Percentiles rank a stretch among this genome's conserved stretches.
Evolutionary conservation across 1,140 invertebrate species (phyloP).

Genomic region (Drosophila auraria): DNA sequence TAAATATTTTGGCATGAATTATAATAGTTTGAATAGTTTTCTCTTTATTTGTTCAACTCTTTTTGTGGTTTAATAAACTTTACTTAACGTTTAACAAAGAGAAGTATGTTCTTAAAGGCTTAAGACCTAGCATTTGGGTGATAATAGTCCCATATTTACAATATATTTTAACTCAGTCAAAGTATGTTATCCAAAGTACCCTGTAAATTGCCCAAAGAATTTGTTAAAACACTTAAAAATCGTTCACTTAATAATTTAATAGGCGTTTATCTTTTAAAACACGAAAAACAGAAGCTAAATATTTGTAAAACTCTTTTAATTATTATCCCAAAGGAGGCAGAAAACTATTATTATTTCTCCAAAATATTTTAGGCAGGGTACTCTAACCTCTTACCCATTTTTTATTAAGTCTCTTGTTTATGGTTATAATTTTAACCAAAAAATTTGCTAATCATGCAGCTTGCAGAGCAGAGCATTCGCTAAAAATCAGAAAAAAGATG

Average conservation of each 20-base stretch:
- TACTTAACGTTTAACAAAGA: background rate
- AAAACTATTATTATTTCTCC: background rate
- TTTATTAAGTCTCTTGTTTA: background rate
- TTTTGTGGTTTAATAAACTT: conserved; percentile 1
- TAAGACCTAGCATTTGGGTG: conserved; percentile 1
- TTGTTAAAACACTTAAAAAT: too few relatives aligned
- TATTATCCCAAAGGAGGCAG: too few relatives aligned
- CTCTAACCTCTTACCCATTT: background rate
- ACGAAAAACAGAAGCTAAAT: too few relatives aligned
- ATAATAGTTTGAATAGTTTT: background rate
- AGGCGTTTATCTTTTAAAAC: too few relatives aligned
- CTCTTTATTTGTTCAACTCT: background rate
- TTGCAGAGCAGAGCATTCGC: background rate
- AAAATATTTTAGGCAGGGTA: background rate
- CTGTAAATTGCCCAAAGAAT: background rate
- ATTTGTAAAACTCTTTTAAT: too few relatives aligned
- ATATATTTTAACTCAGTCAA: background rate
- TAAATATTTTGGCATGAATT: background rate
- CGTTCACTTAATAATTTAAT: too few relatives aligned
- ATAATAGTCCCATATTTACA: conserved; percentile 4
- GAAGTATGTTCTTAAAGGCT: background rate
- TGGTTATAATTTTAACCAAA: conserved; percentile 18
- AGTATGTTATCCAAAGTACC: background rate
- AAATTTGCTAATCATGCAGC: conserved; percentile 24
- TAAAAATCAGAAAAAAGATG: background rate